These are phyloP conservation scores for Cyprinodon tularosa DNA, from an alignment of 2,113 vertebrate species.

Conservation along the genomic window DNA sequence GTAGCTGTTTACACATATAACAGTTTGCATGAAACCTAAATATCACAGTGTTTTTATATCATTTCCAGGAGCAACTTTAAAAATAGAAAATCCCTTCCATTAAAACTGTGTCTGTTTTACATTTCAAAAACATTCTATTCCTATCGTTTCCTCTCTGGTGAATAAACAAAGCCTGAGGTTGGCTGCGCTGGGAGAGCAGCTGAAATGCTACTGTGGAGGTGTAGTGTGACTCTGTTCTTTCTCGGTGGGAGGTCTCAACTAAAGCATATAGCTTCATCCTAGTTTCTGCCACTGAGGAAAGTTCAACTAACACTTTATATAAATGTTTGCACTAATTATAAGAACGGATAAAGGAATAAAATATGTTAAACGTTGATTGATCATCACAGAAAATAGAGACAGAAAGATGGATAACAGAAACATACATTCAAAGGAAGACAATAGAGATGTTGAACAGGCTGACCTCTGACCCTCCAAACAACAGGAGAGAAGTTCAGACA, in stretches of 20 bases:
- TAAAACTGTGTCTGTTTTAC: slow-evolving; percentile 50
- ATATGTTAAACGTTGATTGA: no score
- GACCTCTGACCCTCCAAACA: slow-evolving; percentile 56
- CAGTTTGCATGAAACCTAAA: not conserved
- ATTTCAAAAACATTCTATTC: slow-evolving; percentile 56
- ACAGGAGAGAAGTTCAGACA: slow-evolving; percentile 23
- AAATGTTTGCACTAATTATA: not conserved
- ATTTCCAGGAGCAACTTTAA: slow-evolving; percentile 25
- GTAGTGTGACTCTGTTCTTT: slow-evolving; percentile 3
- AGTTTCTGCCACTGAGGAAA: not conserved
- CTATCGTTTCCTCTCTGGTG: slow-evolving; percentile 56
- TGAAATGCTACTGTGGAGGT: slow-evolving; percentile 43
- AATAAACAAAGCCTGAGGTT: slow-evolving; percentile 53
- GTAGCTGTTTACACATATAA: not conserved
- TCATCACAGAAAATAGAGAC: not conserved
- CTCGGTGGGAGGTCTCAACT: slow-evolving; percentile 6
- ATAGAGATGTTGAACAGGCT: slow-evolving; percentile 35
- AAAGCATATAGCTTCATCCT: not conserved
- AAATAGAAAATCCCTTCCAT: slow-evolving; percentile 49
- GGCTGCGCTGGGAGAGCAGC: slow-evolving; percentile 30
- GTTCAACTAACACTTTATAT: not conserved
- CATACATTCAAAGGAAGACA: slow-evolving; percentile 21
- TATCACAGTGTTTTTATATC: not conserved
- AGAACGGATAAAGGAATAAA: no score
- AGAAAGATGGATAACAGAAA: slow-evolving; percentile 24